A percentile compares a stretch with the other conserved stretches of the same genome.
Conservation (phyloP, 2,888 invertebrate genomes). For the Andricus curvator region DNA sequence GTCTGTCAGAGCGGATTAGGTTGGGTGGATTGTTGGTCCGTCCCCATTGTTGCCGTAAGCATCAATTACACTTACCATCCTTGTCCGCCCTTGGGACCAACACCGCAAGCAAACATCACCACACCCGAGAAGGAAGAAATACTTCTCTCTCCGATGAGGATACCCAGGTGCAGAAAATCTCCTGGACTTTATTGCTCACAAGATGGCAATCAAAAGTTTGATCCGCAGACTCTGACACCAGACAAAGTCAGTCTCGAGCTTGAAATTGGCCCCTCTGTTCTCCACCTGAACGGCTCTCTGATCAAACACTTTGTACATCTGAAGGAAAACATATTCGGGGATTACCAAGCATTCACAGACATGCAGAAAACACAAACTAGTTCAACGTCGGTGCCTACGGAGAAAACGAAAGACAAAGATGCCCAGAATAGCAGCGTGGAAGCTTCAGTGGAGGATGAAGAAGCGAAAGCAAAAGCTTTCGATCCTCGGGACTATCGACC, state of each 20-base stretch:
- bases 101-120: constrained; percentile 94
- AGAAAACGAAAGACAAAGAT: constrained; percentile 72
- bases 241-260: constrained; percentile 95
- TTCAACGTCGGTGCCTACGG: constrained; percentile 75
- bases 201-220: constrained; percentile 88
- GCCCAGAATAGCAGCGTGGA: constrained; percentile 78
- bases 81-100: constrained; percentile 91
- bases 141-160: constrained; percentile 93
- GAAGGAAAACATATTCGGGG: constrained; percentile 98
- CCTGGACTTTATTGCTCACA: constrained; percentile 85
- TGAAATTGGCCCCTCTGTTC: constrained; percentile 95
- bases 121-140: constrained; percentile 97
- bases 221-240: constrained; percentile 90
- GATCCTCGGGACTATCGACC: constrained; percentile 94
- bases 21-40: constrained; percentile 98
- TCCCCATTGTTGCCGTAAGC: constrained; percentile 94
- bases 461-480: constrained; percentile 82
- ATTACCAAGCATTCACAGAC: constrained; percentile 95
- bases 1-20: constrained; percentile 87
- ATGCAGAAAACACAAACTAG: constrained; percentile 86
- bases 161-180: constrained; percentile 88
- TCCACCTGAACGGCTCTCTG: constrained; percentile 95
- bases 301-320: constrained; percentile 93
- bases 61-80: constrained; percentile 96
- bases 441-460: constrained; percentile 84